phyloP scores from a whole-genome alignment of 2,888 invertebrate species.

The Amphimallon solstitiale region DNA sequence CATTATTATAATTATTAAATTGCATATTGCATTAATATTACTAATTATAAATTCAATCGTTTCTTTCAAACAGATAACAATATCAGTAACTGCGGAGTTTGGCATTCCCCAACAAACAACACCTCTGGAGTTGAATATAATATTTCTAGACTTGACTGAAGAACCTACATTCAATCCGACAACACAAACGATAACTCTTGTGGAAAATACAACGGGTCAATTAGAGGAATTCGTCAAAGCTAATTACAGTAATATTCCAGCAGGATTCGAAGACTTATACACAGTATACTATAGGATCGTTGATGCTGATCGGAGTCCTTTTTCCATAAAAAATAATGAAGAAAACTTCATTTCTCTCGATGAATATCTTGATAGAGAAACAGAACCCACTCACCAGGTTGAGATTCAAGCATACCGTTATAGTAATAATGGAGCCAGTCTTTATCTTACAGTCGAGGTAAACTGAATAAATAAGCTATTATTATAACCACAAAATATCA shows the following conservation, averaged over 20 bases:
- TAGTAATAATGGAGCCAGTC: constrained; percentile 55
- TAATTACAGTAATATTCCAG: background rate
- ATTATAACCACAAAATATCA: background rate
- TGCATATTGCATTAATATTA: too few species aligned
- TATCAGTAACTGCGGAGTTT: constrained; percentile 1
- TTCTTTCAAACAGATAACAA: constrained; percentile 10
- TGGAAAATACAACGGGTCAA: constrained; percentile 56
- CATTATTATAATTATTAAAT: too few species aligned
- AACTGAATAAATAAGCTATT: constrained; percentile 37
- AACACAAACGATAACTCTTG: constrained; percentile 57
- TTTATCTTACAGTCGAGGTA: constrained; percentile 65
- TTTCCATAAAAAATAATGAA: constrained; percentile 23
- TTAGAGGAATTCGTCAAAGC: background rate
- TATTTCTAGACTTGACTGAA: constrained; percentile 65
- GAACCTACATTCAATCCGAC: constrained; percentile 61
- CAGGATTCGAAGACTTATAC: constrained; percentile 5
- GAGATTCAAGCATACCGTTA: constrained; percentile 65
- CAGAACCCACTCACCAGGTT: constrained; percentile 59
- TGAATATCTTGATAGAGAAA: constrained; percentile 64
- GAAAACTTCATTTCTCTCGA: constrained; percentile 47
- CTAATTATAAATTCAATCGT: background rate
- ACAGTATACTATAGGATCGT: constrained; percentile 39
- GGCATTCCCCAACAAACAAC: constrained; percentile 9
- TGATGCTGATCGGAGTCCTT: background rate
- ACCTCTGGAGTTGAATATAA: constrained; percentile 56